phyloP scores from a whole-genome alignment of 2,797 vertebrate species.

The Chromobotia macracanthus region DNA sequence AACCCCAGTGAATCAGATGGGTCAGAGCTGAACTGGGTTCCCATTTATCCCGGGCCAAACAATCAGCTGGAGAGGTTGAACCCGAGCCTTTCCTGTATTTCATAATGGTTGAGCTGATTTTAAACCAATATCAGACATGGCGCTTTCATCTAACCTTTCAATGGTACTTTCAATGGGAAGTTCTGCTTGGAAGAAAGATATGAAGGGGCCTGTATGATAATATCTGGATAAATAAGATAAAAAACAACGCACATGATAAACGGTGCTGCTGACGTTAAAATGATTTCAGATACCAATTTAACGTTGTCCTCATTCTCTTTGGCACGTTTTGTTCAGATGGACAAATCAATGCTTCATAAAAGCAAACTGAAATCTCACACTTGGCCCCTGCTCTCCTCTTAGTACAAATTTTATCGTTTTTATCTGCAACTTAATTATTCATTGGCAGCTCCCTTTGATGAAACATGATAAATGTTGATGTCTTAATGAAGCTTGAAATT shows the following conservation, averaged over 20 bases:
- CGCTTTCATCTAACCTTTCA: slow-evolving; percentile 78
- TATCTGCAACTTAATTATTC: slow-evolving; percentile 81
- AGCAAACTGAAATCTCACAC: too few relatives aligned
- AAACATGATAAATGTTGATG: slow-evolving; percentile 83
- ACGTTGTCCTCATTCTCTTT: slow-evolving; percentile 42
- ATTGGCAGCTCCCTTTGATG: slow-evolving; percentile 82
- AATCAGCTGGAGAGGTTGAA: slow-evolving; percentile 78
- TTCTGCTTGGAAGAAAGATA: slow-evolving; percentile 77
- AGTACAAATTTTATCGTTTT: slow-evolving; percentile 76
- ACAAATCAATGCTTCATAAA: background rate
- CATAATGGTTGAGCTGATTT: slow-evolving; percentile 84
- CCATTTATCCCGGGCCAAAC: slow-evolving; percentile 78
- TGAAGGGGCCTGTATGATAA: slow-evolving; percentile 78
- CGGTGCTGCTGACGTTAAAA: slow-evolving; percentile 43
- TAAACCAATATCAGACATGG: slow-evolving; percentile 83
- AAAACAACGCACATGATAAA: slow-evolving; percentile 79
- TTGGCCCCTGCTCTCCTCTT: slow-evolving; percentile 69
- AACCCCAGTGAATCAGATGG: slow-evolving; percentile 85
- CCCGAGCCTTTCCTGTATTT: slow-evolving; percentile 77
- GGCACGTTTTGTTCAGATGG: too few relatives aligned
- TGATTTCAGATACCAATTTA: slow-evolving; percentile 42
- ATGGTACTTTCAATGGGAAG: slow-evolving; percentile 78
- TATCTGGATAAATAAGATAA: slow-evolving; percentile 80
- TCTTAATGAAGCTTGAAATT: slow-evolving; percentile 83
- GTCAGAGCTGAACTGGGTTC: slow-evolving; percentile 75